Conservation (phyloP, 2,113 vertebrate genomes). For the Scomber colias region DNA sequence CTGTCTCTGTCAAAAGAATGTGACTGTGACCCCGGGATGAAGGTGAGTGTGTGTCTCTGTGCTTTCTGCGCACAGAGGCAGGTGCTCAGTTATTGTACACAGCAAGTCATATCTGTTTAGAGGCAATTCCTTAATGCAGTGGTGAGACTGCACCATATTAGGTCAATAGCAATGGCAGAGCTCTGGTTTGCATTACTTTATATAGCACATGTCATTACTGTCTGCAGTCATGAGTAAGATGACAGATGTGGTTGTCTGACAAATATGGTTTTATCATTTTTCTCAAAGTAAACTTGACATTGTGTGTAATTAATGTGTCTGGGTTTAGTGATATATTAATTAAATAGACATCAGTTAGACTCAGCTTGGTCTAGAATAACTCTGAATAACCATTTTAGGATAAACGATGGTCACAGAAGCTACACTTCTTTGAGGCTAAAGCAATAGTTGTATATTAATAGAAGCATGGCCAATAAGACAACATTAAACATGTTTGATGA, state of each 20-base stretch:
- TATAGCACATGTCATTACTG: neutral
- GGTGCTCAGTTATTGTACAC: slow-evolving; percentile 56
- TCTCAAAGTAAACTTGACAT: too few species aligned
- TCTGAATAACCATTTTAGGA: too few species aligned
- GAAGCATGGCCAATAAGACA: too few species aligned
- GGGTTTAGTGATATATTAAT: too few species aligned
- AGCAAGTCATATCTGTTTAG: slow-evolving; percentile 16
- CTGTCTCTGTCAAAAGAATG: slow-evolving; percentile 73
- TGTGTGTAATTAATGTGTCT: too few species aligned
- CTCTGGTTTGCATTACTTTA: neutral
- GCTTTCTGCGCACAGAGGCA: slow-evolving; percentile 38
- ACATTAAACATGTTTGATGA: too few species aligned
- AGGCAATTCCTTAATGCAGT: slow-evolving; percentile 2
- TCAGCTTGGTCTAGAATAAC: too few species aligned
- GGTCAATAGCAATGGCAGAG: neutral
- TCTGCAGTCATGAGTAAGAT: neutral
- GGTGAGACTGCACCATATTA: slow-evolving; percentile 15
- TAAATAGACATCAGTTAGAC: too few species aligned
- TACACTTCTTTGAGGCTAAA: too few species aligned
- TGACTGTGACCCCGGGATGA: slow-evolving; percentile 72
- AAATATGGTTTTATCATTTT: too few species aligned
- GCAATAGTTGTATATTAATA: too few species aligned
- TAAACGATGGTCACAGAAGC: too few species aligned
- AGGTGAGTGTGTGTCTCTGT: slow-evolving; percentile 56
- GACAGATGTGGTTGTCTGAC: neutral